Evolutionary conservation across 2,113 vertebrate species (phyloP).

Genomic region (human): DNA sequence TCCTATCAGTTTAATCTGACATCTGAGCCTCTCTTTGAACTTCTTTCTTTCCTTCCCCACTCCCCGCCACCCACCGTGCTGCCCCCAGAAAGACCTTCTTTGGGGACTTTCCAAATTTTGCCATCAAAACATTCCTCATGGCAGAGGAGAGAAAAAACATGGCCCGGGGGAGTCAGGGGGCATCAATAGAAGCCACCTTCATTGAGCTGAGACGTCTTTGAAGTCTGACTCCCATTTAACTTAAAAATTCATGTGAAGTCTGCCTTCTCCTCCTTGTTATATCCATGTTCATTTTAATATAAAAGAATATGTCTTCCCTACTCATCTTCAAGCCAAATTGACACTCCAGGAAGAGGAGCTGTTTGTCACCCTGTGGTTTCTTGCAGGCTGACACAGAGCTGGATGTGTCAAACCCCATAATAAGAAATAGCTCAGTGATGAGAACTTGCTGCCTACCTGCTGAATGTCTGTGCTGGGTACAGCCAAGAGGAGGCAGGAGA

Average conservation of each 20-base stretch:
- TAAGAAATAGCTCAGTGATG: background rate
- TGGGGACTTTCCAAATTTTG: background rate
- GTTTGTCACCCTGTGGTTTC: conserved; percentile 4
- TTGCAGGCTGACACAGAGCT: background rate
- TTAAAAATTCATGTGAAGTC: conserved; percentile 68
- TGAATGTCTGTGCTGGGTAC: background rate
- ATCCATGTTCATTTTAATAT: conserved; percentile 57
- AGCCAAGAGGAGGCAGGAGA: background rate
- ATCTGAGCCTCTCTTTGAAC: background rate
- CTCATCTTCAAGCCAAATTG: conserved; percentile 57
- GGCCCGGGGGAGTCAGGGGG: background rate
- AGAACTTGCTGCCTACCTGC: background rate
- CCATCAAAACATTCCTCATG: background rate
- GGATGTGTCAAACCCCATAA: background rate
- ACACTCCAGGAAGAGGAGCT: background rate
- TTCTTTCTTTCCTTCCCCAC: background rate
- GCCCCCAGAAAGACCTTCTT: background rate
- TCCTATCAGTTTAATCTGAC: background rate
- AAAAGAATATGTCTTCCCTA: conserved; percentile 58
- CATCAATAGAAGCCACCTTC: background rate
- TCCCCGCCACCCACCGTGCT: no score
- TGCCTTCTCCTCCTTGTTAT: conserved; percentile 53
- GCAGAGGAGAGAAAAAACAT: background rate
- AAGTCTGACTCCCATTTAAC: conserved; percentile 42
- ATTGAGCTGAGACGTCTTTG: conserved; percentile 32